Base-by-base conservation (phyloP, 30 jellyfish, hydroid and myxozoan species). In the Haliclystus octoradiatus region DNA sequence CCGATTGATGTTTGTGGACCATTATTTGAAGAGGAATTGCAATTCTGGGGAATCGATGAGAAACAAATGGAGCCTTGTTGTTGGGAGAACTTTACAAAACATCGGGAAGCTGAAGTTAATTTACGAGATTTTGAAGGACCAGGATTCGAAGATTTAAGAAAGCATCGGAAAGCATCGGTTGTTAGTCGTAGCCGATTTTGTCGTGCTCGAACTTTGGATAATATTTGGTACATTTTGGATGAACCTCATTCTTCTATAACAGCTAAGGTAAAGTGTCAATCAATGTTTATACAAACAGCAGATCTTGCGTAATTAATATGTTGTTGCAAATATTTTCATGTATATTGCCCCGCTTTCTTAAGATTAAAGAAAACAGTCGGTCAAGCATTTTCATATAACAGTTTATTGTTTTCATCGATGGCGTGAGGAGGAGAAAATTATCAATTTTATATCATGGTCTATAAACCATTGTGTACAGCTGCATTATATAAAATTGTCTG, bases 21-120 rank as follows among this genome's bases (percentile, higher is more conserved):
- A 29, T 76, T 75, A 0, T 88, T 88, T 72, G 94, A 81, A 49
- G 97, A 88, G 65, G 97, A 88, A 75, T 90, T 88, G 66, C 93
- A 88, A 28, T 88, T 88, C 73, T 88, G 97, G 97, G 97, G 97
- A 23, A 88, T 88, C 49, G 97, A 88, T 68, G 97, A 88, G 47
- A 88, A 88, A 75, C 97, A 88, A 76, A 88, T 88, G 97, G 97
- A 88, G 75, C 97, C 97, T 27, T 88, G 97, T 78, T 88, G 97
- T 47, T 88, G 97, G 97, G 97, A 74, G 52, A 75, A 82, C 32
- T 88, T 88, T 64, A 88, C 97, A 34, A 88, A 80, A 65, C 97
- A 88, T 57, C 85, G 97, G 3, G 97, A 88, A 40, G 97, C 97
- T 2, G 97, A 88, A 71, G 88, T 88, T 30, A 81, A 79, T 65